These are phyloP conservation scores for Siniperca obscura DNA, from an alignment of 2,797 vertebrate species.

Conservation along the genomic window DNA sequence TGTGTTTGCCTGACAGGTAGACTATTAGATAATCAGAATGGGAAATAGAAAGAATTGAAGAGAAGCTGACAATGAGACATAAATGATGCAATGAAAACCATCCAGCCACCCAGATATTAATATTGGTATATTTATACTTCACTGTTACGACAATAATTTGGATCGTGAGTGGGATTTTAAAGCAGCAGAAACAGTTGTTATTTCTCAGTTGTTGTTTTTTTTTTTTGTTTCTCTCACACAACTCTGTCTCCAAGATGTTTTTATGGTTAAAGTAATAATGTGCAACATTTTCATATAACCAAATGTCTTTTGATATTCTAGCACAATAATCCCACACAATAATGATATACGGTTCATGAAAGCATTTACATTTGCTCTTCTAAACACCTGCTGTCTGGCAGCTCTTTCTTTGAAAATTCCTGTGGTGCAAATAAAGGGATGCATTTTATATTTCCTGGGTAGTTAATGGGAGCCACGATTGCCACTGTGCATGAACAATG, in stretches of 20 bases:
- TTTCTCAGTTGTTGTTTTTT: slow-evolving; percentile 13
- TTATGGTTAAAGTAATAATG: background rate
- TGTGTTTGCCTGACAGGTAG: slow-evolving; percentile 51
- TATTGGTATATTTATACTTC: slow-evolving; percentile 30
- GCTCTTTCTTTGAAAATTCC: slow-evolving; percentile 13
- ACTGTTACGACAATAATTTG: slow-evolving; percentile 4
- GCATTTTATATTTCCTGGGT: background rate
- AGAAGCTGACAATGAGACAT: slow-evolving; percentile 23
- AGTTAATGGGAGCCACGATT: background rate
- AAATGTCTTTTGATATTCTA: slow-evolving; percentile 28
- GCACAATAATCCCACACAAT: slow-evolving; percentile 2
- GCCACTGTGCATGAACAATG: background rate
- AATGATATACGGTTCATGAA: background rate
- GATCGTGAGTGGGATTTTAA: slow-evolving; percentile 10
- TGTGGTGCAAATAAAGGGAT: slow-evolving; percentile 6
- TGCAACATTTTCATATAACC: slow-evolving; percentile 9
- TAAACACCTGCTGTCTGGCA: slow-evolving; percentile 13
- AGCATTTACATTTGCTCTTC: slow-evolving; percentile 5
- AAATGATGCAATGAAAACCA: slow-evolving; percentile 42
- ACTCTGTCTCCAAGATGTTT: background rate
- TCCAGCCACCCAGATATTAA: slow-evolving; percentile 30
- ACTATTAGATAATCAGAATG: slow-evolving; percentile 35
- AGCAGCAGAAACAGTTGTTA: too few species aligned
- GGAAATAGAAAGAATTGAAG: slow-evolving; percentile 17
- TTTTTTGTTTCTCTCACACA: background rate